phyloP scores from a whole-genome alignment of 2,888 invertebrate species.

The Ecdyonurus torrentis region DNA sequence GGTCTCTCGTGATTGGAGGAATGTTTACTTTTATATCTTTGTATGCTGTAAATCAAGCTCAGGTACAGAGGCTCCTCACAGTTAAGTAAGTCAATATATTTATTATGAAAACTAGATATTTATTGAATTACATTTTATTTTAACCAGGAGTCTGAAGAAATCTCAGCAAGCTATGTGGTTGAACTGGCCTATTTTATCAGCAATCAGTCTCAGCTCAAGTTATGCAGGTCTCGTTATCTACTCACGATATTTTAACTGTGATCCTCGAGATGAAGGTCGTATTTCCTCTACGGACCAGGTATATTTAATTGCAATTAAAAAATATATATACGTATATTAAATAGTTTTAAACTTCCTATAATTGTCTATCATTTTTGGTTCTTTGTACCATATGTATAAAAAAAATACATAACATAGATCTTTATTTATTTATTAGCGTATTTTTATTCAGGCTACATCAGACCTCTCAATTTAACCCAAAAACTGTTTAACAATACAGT shows the following conservation, averaged over 20 bases:
- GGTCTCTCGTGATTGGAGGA: conserved; percentile 66
- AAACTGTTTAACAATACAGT: no score
- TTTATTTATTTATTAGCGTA: no score
- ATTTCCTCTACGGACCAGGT: conserved; percentile 55
- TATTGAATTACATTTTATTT: neutral
- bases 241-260: conserved; percentile 65
- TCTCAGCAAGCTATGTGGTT: conserved; percentile 61
- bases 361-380: no score
- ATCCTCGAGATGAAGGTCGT: conserved; percentile 46
- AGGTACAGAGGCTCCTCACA: conserved; percentile 35
- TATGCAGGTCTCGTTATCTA: conserved; percentile 70
- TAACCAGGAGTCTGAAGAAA: conserved; percentile 37
- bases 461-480: no score
- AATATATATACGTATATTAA: no score
- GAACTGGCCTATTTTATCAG: conserved; percentile 60
- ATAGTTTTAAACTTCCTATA: no score
- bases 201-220: conserved; percentile 52
- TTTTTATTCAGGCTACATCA: no score
- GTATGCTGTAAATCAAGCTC: conserved; percentile 79
- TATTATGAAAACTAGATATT: neutral
- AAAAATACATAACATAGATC: no score
- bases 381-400: no score
- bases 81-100: conserved; percentile 21
- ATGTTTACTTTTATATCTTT: conserved; percentile 59
- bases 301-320: no score